A percentile compares a stretch with the other conserved stretches of the same genome.
phyloP scores from a whole-genome alignment of 2,888 invertebrate species.

The Trissolcus japonicus region DNA sequence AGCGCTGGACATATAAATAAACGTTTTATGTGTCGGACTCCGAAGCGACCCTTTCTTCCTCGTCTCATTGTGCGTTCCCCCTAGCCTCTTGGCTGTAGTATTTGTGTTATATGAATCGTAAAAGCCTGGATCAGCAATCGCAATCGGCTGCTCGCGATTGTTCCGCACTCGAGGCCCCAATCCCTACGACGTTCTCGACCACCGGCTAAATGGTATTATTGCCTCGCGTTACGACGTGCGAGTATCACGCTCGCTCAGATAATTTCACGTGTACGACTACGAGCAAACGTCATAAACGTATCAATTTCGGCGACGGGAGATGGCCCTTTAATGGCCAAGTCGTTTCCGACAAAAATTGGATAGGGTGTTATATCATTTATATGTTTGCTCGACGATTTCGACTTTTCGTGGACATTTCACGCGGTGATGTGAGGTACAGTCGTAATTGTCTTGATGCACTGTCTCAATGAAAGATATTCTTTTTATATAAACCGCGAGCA shows the following conservation, averaged over 20 bases:
- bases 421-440: background rate
- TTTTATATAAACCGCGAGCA: too few species aligned
- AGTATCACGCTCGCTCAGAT: constrained; percentile 49
- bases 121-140: constrained; percentile 73
- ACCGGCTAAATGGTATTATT: constrained; percentile 55
- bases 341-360: constrained; percentile 45
- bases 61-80: constrained; percentile 56
- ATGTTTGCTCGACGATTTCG: constrained; percentile 7
- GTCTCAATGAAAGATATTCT: too few species aligned
- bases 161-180: constrained; percentile 47
- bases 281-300: constrained; percentile 54
- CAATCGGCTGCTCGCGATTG: constrained; percentile 61
- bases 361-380: constrained; percentile 7
- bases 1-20: constrained; percentile 74
- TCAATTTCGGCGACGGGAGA: constrained; percentile 45
- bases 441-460: too few species aligned
- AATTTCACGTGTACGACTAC: constrained; percentile 37
- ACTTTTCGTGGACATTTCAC: background rate
- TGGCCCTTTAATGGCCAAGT: constrained; percentile 42
- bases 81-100: constrained; percentile 57
- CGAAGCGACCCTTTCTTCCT: constrained; percentile 57
- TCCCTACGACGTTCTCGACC: constrained; percentile 53
- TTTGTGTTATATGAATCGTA: constrained; percentile 75
- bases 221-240: constrained; percentile 54
- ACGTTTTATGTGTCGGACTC: constrained; percentile 72